These are phyloP conservation scores for Cephus spinipes DNA, from an alignment of 2,888 invertebrate species.

Conservation along the genomic window DNA sequence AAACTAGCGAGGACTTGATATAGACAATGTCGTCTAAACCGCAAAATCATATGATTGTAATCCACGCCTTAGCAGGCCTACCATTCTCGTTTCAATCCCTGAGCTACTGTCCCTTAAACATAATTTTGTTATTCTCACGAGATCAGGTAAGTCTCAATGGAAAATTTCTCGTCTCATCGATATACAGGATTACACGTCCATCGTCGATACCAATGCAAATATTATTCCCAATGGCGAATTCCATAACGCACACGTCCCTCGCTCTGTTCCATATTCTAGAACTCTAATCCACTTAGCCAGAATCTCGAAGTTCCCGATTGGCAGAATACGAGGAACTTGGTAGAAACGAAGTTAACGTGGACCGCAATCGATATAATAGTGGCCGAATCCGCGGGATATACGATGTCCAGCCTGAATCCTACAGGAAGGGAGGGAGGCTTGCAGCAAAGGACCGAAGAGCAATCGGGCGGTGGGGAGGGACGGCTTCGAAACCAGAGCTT, in stretches of 20 bases:
- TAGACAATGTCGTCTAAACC: neutral
- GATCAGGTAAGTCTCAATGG: neutral
- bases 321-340: constrained; percentile 49
- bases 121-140: neutral
- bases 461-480: constrained; percentile 31
- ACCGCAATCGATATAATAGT: constrained; percentile 64
- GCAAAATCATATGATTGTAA: neutral
- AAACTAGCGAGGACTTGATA: neutral
- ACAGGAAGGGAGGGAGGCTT: constrained; percentile 29
- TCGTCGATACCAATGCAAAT: neutral
- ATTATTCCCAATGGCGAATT: neutral
- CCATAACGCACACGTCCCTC: neutral
- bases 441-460: constrained; percentile 13
- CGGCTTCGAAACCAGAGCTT: constrained; percentile 17
- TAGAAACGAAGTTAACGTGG: constrained; percentile 62
- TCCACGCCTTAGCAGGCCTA: neutral
- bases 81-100: neutral
- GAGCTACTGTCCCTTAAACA: neutral
- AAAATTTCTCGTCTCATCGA: neutral
- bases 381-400: constrained; percentile 57
- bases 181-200: neutral
- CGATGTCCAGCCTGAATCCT: constrained; percentile 48
- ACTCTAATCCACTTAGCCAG: constrained; percentile 59
- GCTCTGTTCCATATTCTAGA: constrained; percentile 1
- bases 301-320: constrained; percentile 56